Evolutionary conservation across 1,140 invertebrate species (phyloP).

Genomic region (Calycopis cecrops): DNA sequence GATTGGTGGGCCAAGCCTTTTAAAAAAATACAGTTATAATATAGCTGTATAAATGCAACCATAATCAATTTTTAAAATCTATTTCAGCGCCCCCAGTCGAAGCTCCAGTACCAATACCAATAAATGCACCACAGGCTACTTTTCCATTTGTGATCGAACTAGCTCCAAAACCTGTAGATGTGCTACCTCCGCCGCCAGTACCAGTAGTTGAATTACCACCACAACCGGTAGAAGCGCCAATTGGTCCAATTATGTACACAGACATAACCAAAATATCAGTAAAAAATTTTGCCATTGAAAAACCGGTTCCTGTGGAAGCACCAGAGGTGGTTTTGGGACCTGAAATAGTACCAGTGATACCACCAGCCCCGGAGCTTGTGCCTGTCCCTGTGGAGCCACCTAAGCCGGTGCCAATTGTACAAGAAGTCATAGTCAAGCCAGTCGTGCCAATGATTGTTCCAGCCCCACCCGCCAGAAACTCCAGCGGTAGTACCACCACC

Average conservation of each 20-base stretch:
- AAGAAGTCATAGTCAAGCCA: conserved; percentile 14
- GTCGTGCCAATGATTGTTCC: conserved; percentile 10
- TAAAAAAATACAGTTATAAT: too few species aligned
- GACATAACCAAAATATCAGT: not conserved
- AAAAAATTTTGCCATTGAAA: not conserved
- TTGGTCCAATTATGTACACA: conserved; percentile 6
- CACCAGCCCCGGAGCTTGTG: not conserved
- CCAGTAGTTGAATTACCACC: conserved; percentile 15
- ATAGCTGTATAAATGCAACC: too few species aligned
- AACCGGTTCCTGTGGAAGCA: conserved; percentile 10
- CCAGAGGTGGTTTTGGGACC: not conserved
- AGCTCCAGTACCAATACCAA: conserved; percentile 2
- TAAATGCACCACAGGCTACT: conserved; percentile 12
- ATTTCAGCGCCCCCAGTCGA: not conserved
- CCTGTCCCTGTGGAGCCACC: not conserved
- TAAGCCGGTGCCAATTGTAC: conserved; percentile 17
- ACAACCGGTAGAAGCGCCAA: conserved; percentile 17
- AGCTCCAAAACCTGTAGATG: conserved; percentile 21
- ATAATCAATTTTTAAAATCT: not conserved
- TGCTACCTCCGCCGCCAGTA: conserved; percentile 6
- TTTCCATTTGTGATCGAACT: conserved; percentile 12
- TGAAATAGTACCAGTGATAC: not conserved
- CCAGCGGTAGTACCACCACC: conserved; percentile 4
- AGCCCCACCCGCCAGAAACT: conserved; percentile 22
- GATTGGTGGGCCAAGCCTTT: too few species aligned